Evolutionary conservation across 2,888 invertebrate species (phyloP).

Genomic region (Branchipolynoe longqiensis): DNA sequence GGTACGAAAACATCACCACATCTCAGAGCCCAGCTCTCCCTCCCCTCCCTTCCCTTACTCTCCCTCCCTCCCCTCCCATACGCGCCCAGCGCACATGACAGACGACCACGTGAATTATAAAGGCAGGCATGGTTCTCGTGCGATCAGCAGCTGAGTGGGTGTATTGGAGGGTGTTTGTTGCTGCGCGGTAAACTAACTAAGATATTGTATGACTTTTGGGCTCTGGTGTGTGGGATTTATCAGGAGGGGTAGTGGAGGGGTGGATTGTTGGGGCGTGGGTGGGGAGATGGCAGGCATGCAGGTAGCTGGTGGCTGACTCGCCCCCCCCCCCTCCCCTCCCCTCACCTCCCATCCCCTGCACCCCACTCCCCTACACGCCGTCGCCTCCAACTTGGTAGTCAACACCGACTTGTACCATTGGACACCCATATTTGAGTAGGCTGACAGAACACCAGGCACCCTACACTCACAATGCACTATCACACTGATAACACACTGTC

Average conservation of each 20-base stretch:
- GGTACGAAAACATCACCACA: constrained; percentile 36
- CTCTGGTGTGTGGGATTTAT: no score
- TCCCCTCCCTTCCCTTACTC: no score
- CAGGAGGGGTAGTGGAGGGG: no score
- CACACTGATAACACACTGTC: no score
- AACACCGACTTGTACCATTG: no score
- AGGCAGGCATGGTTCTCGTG: neutral
- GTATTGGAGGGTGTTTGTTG: constrained; percentile 2
- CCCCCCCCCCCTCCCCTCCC: neutral
- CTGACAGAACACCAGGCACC: no score
- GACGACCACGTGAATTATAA: constrained; percentile 13
- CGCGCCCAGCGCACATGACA: no score
- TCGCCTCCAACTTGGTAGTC: neutral
- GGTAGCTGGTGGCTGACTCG: neutral
- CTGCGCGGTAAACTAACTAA: constrained; percentile 6
- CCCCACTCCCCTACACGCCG: neutral
- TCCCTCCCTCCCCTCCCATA: no score
- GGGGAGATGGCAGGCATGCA: no score
- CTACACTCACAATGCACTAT: no score
- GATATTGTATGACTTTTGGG: neutral
- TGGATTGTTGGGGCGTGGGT: no score
- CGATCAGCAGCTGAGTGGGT: neutral
- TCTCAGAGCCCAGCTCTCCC: neutral
- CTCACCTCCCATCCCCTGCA: neutral
- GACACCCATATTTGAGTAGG: no score